Conservation (phyloP, 2,888 invertebrate species). For the Drosophila falleni region DNA sequence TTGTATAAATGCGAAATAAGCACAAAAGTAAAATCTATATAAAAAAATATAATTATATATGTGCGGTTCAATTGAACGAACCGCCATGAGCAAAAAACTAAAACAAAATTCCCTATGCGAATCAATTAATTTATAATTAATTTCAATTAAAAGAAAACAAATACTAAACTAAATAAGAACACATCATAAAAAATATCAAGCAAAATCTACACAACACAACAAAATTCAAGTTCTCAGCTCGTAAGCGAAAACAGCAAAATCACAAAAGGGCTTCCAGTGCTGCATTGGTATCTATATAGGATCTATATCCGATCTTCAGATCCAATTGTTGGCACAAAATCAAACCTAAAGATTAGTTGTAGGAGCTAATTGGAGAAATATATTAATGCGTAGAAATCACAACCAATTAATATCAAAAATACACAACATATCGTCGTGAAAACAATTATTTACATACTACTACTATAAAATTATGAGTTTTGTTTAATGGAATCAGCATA, state of each 20-base stretch:
- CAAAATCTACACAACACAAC: slow-evolving; percentile 37
- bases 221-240: slow-evolving; percentile 32
- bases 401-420: slow-evolving; percentile 79
- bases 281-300: slow-evolving; percentile 20
- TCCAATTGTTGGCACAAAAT: slow-evolving; percentile 44
- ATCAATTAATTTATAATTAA: slow-evolving; percentile 86
- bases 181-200: slow-evolving; percentile 43
- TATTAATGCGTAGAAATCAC: slow-evolving; percentile 54
- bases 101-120: slow-evolving; percentile 84
- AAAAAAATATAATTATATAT: slow-evolving; percentile 26
- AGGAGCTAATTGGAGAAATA: slow-evolving; percentile 27
- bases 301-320: background rate
- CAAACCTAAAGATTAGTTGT: slow-evolving; percentile 59
- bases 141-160: slow-evolving; percentile 77
- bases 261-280: slow-evolving; percentile 85
- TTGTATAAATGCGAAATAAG: slow-evolving; percentile 33
- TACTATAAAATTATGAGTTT: slow-evolving; percentile 39
- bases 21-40: slow-evolving; percentile 36
- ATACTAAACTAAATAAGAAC: slow-evolving; percentile 43
- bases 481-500: slow-evolving; percentile 85
- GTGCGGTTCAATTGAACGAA: slow-evolving; percentile 26
- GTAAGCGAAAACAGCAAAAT: slow-evolving; percentile 74
- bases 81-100: slow-evolving; percentile 45
- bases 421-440: slow-evolving; percentile 77
- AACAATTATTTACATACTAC: slow-evolving; percentile 58